A percentile compares a stretch with the other conserved stretches of the same genome.
Evolutionary conservation across 1,140 invertebrate genomes (phyloP).

Genomic region (Aphelenchoides avenae): DNA sequence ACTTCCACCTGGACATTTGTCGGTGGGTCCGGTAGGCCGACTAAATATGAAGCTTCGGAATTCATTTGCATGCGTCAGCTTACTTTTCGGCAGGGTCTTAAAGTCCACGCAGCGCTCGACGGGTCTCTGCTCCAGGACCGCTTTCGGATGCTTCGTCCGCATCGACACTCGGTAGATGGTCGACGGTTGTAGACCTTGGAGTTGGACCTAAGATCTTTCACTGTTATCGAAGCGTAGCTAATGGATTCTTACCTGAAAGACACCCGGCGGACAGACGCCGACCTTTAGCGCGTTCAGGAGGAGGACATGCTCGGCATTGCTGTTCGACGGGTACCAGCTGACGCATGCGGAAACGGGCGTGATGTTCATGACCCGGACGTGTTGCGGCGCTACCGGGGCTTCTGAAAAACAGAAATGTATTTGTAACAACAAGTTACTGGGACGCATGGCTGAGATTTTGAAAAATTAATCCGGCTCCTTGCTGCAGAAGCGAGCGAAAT

Average conservation of each 20-base stretch:
- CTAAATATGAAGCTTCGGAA: no score
- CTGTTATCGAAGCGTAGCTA: no score
- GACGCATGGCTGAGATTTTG: no score
- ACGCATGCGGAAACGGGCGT: conserved; percentile 91
- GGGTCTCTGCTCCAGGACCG: conserved; percentile 68
- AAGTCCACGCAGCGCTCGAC: conserved; percentile 84
- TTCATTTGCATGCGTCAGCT: conserved; percentile 27
- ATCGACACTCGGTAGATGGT: conserved; percentile 93
- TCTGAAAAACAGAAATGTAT: conserved; percentile 72
- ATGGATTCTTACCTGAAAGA: conserved; percentile 60
- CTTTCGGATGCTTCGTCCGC: conserved; percentile 84
- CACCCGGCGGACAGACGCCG: conserved; percentile 57
- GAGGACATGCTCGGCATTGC: conserved; percentile 94
- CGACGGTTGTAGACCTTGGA: conserved; percentile 78
- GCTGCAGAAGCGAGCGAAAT: no score
- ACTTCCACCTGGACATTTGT: conserved; percentile 85
- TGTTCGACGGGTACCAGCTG: conserved; percentile 94
- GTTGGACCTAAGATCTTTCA: conserved; percentile 43
- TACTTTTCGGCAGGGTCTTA: conserved; percentile 85
- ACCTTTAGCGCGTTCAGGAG: conserved; percentile 76
- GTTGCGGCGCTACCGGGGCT: conserved; percentile 76
- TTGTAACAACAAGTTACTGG: no score
- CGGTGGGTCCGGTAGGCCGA: conserved; percentile 86
- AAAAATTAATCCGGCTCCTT: no score
- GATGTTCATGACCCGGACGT: conserved; percentile 74